phyloP scores from a whole-genome alignment of 2,888 invertebrate species.

The Troglohyphantes excavatus region DNA sequence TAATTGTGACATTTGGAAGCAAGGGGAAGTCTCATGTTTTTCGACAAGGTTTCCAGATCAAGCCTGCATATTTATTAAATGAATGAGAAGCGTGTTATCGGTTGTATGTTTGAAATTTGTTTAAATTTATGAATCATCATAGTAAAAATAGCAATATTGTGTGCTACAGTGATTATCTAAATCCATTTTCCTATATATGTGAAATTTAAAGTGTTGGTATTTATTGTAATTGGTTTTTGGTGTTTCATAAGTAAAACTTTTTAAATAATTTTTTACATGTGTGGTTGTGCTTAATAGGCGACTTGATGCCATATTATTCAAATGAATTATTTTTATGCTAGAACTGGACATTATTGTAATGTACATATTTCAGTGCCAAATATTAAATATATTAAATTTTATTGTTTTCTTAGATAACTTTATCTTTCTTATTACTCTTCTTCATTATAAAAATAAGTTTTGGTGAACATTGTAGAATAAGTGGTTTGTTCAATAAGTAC shows the following conservation, averaged over 20 bases:
- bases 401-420: not conserved
- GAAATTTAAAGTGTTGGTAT: not conserved
- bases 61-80: constrained; percentile 34
- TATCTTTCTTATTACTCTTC: not conserved
- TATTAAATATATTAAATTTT: constrained; percentile 1
- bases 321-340: not conserved
- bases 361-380: constrained; percentile 30
- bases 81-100: not conserved
- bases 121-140: not conserved
- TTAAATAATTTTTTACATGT: not conserved
- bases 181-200: not conserved
- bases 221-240: not conserved
- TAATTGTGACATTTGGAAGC: not conserved
- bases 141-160: not conserved
- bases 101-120: not conserved
- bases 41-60: constrained; percentile 13
- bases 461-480: not conserved
- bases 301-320: not conserved
- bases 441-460: not conserved
- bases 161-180: not conserved
- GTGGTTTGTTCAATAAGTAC: not conserved
- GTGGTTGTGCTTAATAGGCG: not conserved
- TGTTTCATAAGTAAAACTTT: not conserved
- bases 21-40: not conserved
- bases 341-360: not conserved